Evolutionary conservation across 2,888 invertebrate species (phyloP), one percentile per base, ranked within the genome.

Genomic region (Pecten maximus): DNA sequence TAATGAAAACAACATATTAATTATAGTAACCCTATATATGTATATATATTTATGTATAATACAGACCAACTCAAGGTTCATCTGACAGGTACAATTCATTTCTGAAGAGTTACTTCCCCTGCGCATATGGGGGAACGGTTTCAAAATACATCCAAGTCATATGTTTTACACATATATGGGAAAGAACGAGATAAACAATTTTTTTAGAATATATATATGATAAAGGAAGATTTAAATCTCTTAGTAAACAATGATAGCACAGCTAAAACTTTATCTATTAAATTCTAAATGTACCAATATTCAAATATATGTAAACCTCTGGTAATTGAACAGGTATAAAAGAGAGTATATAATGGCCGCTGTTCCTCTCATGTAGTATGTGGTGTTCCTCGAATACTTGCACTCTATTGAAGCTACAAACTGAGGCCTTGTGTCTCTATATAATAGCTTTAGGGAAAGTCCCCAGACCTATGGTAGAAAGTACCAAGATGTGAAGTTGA

Each of bases 401-500:
- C 92, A 90, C 23, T 91, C 54, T 74, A 12, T 35, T 93, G 94
- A 93, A 93, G 95, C 93, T 90, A 94, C 95, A 92, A 16, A 94
- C 94, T 48, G 93, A 90, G 93, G 91, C 90, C 74, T 2, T 87
- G 91, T 91, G 89, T 91, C 92, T 91, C 89, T 6, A 39, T n/a
- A n/a, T n/a, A 6, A 40, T 0, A 28, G 93, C 94, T 94, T 93
- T 93, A 93, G 95, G 95, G 94, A 95, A 95, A 95, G 95, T 95
- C 95, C 95, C 95, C 95, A 94, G 95, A 95, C 94, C 93, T 40
- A 89, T 88, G 94, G 92, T 93, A 95, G 95, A 94, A 90, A 95
- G 93, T 94, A 92, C 93, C 91, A 90, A 90, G 89, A 89, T 50
- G 44, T 92, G 89, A 91, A 48, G 89, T 88, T 91, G 87, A 88